Conservation (phyloP, 2,113 vertebrate genomes). For the Crotophaga sulcirostris region DNA sequence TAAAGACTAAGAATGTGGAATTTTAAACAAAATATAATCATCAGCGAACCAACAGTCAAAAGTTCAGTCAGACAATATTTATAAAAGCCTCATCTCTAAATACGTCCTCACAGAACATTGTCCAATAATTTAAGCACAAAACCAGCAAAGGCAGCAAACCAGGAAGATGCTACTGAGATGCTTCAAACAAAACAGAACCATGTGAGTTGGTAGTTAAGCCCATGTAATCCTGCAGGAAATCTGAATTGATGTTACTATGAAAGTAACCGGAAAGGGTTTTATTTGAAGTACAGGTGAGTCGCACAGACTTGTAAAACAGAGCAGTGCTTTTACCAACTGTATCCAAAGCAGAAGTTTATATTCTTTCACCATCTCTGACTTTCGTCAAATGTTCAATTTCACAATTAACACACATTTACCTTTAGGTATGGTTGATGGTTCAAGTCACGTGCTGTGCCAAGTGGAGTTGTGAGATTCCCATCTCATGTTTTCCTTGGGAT, state of each 20-base stretch:
- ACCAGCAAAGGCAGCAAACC: background rate
- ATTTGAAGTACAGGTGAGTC: background rate
- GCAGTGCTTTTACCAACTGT: background rate
- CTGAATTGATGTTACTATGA: background rate
- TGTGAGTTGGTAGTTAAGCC: background rate
- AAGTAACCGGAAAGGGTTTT: background rate
- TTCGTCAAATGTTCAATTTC: fast-evolving
- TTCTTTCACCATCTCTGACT: background rate
- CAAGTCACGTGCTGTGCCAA: background rate
- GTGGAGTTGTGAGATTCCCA: background rate
- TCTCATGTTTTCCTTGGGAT: background rate
- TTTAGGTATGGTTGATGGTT: background rate
- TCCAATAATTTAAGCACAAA: background rate
- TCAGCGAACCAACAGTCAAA: background rate
- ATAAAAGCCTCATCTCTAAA: background rate
- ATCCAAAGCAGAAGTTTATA: background rate
- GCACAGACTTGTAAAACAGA: background rate
- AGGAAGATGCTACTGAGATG: background rate
- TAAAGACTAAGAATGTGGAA: background rate
- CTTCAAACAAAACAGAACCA: background rate
- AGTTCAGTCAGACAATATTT: background rate
- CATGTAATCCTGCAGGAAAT: background rate
- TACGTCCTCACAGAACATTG: fast-evolving
- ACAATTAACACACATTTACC: background rate
- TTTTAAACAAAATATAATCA: background rate